A percentile compares a stretch with the other conserved stretches of the same genome.
Evolutionary conservation across 2,888 invertebrate genomes (phyloP).

Genomic region (Tenthredo mesomela): DNA sequence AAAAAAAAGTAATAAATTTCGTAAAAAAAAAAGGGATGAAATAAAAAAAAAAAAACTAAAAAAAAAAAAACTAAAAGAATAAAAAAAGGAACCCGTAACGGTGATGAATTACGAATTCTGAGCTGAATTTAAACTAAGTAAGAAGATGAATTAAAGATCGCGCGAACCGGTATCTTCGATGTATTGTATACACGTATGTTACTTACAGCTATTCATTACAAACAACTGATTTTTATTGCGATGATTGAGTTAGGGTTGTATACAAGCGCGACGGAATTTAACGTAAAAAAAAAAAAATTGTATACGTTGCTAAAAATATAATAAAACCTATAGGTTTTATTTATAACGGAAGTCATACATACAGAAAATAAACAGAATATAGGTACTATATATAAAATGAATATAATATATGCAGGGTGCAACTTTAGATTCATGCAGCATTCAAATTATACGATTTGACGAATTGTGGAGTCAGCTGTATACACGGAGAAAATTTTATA

Average conservation of each 20-base stretch:
- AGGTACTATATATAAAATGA: background rate
- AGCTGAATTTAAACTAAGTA: conserved; percentile 27
- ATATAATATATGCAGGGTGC: background rate
- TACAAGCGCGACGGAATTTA: background rate
- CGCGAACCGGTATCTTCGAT: background rate
- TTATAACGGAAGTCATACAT: background rate
- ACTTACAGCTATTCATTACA: conserved; percentile 1
- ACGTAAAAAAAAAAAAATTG: conserved; percentile 52
- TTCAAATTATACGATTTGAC: conserved; percentile 65
- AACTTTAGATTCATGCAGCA: conserved; percentile 58
- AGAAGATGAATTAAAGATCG: conserved; percentile 34
- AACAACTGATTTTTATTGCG: conserved; percentile 25
- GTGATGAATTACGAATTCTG: conserved; percentile 25
- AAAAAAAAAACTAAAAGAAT: background rate
- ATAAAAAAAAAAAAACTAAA: background rate
- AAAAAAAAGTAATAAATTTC: conserved; percentile 12
- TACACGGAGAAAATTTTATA: too few relatives aligned
- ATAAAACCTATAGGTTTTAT: background rate
- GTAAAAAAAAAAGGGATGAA: background rate
- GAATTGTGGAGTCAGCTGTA: conserved; percentile 19
- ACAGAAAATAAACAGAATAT: background rate
- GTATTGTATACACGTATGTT: background rate
- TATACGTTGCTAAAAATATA: conserved; percentile 25
- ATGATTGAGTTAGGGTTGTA: background rate
- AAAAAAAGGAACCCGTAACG: background rate